These are phyloP conservation scores for Lottia scabra DNA, from an alignment of 2,888 invertebrate species.

Conservation along the genomic window DNA sequence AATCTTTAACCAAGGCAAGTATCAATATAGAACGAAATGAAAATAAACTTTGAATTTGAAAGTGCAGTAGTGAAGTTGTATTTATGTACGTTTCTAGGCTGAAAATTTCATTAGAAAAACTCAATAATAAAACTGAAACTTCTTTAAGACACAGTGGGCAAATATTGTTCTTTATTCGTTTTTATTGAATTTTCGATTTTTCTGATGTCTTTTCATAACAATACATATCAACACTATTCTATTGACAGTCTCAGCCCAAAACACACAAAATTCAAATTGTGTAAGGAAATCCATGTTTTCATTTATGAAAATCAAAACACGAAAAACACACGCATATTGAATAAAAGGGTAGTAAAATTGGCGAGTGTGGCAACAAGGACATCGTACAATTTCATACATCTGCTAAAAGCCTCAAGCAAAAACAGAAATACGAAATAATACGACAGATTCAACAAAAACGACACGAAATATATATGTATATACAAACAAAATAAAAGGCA, in stretches of 20 bases:
- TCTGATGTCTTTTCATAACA: background rate
- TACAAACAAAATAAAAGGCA: background rate
- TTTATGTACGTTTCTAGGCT: background rate
- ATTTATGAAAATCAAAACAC: conserved; percentile 3
- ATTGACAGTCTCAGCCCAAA: background rate
- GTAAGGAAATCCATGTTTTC: background rate
- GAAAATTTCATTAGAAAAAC: background rate
- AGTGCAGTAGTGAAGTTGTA: background rate
- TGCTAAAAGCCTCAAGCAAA: background rate
- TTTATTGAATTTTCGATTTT: conserved; percentile 3
- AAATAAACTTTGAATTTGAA: too few relatives aligned
- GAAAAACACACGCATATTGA: background rate
- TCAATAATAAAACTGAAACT: conserved; percentile 3
- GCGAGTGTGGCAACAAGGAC: background rate
- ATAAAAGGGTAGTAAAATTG: background rate
- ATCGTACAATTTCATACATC: background rate
- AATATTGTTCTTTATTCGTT: background rate
- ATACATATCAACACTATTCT: background rate
- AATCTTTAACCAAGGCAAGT: too few relatives aligned
- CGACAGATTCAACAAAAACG: background rate
- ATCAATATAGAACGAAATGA: too few relatives aligned
- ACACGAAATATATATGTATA: background rate
- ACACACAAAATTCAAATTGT: background rate
- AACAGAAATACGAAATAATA: background rate
- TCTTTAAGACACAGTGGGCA: background rate